Evolutionary conservation across 2,888 invertebrate genomes (phyloP).

Genomic region (Vesta saturnalis): DNA sequence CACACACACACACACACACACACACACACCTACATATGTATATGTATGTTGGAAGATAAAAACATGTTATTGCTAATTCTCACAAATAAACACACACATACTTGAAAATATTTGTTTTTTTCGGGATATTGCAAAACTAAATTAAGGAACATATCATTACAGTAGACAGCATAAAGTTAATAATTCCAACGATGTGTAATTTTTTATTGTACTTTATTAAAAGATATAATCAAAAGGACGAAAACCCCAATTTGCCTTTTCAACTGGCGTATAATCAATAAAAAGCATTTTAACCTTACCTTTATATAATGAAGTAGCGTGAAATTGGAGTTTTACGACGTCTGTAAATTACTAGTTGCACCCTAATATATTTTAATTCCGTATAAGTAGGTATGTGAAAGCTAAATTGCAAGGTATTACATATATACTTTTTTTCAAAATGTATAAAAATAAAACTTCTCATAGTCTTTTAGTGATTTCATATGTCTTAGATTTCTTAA

Average conservation of each 20-base stretch:
- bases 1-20: too few relatives aligned
- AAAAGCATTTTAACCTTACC: slow-evolving; percentile 3
- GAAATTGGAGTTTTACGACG: slow-evolving; percentile 13
- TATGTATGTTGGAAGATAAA: too few relatives aligned
- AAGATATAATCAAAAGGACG: background rate
- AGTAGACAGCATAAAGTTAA: too few relatives aligned
- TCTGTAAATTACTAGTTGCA: slow-evolving; percentile 14
- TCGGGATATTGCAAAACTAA: too few relatives aligned
- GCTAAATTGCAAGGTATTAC: slow-evolving; percentile 4
- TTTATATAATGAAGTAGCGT: slow-evolving; percentile 9
- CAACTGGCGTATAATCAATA: background rate
- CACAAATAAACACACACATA: too few relatives aligned
- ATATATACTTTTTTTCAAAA: background rate
- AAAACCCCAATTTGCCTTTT: background rate
- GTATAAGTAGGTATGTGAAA: background rate
- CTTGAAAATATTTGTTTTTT: too few relatives aligned
- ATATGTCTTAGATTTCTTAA: slow-evolving; percentile 35
- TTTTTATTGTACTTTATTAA: background rate
- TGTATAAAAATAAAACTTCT: slow-evolving; percentile 14
- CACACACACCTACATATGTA: too few relatives aligned
- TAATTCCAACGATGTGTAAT: background rate
- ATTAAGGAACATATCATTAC: too few relatives aligned
- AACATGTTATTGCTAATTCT: too few relatives aligned
- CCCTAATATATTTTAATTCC: slow-evolving; percentile 15
- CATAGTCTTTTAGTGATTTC: slow-evolving; percentile 25